A percentile compares a stretch with the other conserved stretches of the same genome.
These are phyloP conservation scores for Hipparchia semele DNA, from an alignment of 2,888 invertebrate genomes.

Conservation along the genomic window DNA sequence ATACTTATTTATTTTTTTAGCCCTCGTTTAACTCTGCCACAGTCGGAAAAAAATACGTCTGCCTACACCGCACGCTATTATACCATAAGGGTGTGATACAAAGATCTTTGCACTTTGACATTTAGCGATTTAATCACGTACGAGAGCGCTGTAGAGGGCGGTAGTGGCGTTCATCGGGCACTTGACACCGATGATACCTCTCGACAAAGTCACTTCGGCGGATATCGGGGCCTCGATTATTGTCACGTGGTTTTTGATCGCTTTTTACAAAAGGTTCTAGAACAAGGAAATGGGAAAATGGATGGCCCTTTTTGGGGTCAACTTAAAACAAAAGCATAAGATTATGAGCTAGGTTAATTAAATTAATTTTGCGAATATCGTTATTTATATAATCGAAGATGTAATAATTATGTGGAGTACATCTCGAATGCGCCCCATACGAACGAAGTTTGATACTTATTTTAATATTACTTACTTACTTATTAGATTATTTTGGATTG, in stretches of 20 bases:
- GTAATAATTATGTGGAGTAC: too few species aligned
- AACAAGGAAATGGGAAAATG: slow-evolving; percentile 27
- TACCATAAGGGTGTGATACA: slow-evolving; percentile 52
- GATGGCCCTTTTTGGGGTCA: slow-evolving; percentile 35
- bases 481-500: too few species aligned
- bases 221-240: slow-evolving; percentile 52
- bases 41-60: not conserved
- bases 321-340: not conserved
- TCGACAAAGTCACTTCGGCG: slow-evolving; percentile 65
- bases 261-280: slow-evolving; percentile 29
- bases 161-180: slow-evolving; percentile 59
- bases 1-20: not conserved
- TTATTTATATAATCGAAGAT: too few species aligned
- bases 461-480: too few species aligned
- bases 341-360: too few species aligned
- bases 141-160: slow-evolving; percentile 62
- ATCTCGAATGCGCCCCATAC: too few species aligned
- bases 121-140: slow-evolving; percentile 80
- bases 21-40: not conserved
- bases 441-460: too few species aligned
- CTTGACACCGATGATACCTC: slow-evolving; percentile 75
- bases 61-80: slow-evolving; percentile 2
- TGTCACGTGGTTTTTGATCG: slow-evolving; percentile 41
- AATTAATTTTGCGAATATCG: too few species aligned
- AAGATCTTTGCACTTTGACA: slow-evolving; percentile 82